Evolutionary conservation across 2,888 invertebrate species (phyloP).

Genomic region (Monoplex corrugatus): DNA sequence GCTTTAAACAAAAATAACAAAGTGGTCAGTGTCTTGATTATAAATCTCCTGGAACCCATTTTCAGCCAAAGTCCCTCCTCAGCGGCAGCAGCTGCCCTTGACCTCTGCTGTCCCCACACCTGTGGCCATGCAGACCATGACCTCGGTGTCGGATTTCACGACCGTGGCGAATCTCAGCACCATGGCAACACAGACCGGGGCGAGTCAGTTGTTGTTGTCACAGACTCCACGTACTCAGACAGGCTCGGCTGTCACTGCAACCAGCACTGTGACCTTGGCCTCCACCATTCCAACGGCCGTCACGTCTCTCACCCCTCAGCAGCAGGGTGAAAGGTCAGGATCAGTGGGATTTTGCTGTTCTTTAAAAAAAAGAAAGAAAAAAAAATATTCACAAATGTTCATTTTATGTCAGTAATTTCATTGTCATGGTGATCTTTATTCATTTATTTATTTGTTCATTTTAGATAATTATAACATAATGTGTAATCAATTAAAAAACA

Average conservation of each 20-base stretch:
- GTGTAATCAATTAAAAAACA: too few species aligned
- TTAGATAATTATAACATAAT: too few species aligned
- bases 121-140: slow-evolving; percentile 41
- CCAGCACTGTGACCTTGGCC: slow-evolving; percentile 44
- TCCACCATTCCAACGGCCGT: slow-evolving; percentile 46
- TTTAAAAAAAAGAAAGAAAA: too few species aligned
- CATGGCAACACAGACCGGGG: slow-evolving; percentile 42
- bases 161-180: slow-evolving; percentile 52
- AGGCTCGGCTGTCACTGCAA: slow-evolving; percentile 46
- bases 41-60: not conserved
- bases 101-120: slow-evolving; percentile 55
- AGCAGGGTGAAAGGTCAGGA: slow-evolving; percentile 52
- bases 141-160: slow-evolving; percentile 52
- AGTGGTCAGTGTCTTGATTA: not conserved
- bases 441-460: too few species aligned
- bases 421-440: too few species aligned
- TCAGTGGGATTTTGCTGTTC: too few species aligned
- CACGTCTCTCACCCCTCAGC: slow-evolving; percentile 44
- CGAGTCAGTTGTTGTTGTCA: slow-evolving; percentile 46
- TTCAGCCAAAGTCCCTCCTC: slow-evolving; percentile 75
- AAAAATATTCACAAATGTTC: not conserved
- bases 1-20: not conserved
- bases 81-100: slow-evolving; percentile 64
- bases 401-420: too few species aligned
- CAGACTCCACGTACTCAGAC: slow-evolving; percentile 36